These are phyloP conservation scores for Branchipolynoe longqiensis DNA, from an alignment of 2,888 invertebrate genomes.

Conservation along the genomic window DNA sequence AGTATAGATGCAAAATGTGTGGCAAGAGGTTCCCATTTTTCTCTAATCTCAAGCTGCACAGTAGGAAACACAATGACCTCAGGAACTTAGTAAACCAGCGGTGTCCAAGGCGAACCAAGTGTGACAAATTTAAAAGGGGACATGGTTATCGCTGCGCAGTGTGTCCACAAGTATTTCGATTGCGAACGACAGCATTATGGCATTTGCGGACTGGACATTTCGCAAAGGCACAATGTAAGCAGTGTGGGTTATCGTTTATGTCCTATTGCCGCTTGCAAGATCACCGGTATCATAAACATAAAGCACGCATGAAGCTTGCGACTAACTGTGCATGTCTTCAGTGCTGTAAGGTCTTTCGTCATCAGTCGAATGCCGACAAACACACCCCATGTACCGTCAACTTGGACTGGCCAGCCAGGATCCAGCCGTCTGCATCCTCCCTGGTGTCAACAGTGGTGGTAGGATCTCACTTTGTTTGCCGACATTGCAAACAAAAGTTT, in stretches of 20 bases:
- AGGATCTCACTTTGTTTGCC: background rate
- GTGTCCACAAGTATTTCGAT: no score
- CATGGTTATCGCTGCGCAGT: no score
- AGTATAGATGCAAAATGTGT: slow-evolving; percentile 2
- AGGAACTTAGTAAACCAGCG: background rate
- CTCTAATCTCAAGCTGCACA: background rate
- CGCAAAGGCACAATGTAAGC: background rate
- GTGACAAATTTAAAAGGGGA: no score
- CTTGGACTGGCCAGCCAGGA: background rate
- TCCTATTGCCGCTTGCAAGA: background rate
- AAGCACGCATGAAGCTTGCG: background rate
- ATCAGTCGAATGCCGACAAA: slow-evolving; percentile 1
- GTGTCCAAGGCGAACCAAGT: no score
- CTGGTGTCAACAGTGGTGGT: no score
- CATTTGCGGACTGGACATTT: background rate
- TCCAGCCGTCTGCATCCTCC: no score
- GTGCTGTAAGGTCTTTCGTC: slow-evolving; percentile 18
- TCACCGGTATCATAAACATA: background rate
- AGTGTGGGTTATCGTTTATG: background rate
- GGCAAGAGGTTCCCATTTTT: slow-evolving; percentile 20
- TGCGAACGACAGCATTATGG: background rate
- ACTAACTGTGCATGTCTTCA: background rate
- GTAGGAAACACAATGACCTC: background rate
- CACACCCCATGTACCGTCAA: slow-evolving; percentile 1
- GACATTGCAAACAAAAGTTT: slow-evolving; percentile 12